A percentile compares a stretch with the other conserved stretches of the same genome.
Evolutionary conservation across 1,140 invertebrate genomes (phyloP).

Genomic region (Ectropis grisescens): DNA sequence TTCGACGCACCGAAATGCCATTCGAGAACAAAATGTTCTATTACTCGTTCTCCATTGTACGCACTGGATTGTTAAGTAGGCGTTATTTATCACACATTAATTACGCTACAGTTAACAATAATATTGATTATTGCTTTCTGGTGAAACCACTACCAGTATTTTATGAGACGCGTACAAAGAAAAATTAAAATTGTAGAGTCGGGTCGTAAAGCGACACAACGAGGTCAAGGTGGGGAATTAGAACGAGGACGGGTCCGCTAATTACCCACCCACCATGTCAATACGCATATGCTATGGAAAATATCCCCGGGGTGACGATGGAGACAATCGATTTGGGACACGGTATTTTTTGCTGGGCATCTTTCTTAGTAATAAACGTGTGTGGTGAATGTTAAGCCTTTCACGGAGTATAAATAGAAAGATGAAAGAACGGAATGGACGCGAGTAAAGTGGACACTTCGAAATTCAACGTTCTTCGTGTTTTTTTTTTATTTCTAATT

Average conservation of each 20-base stretch:
- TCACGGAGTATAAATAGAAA: too few species aligned
- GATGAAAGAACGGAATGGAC: too few species aligned
- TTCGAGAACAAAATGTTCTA: background rate
- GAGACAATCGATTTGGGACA: conserved; percentile 2
- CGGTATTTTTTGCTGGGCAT: background rate
- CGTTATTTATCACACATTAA: too few species aligned
- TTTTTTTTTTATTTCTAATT: too few species aligned
- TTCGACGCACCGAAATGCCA: background rate
- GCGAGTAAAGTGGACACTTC: too few species aligned
- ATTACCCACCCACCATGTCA: conserved; percentile 33
- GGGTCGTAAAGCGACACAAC: conserved; percentile 46
- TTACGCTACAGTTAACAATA: too few species aligned
- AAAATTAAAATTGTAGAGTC: conserved; percentile 49
- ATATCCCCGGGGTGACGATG: conserved; percentile 3
- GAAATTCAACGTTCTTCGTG: too few species aligned
- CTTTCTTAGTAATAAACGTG: too few species aligned
- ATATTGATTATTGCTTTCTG: too few species aligned
- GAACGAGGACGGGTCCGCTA: conserved; percentile 49
- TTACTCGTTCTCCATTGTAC: too few species aligned
- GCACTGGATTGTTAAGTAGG: too few species aligned
- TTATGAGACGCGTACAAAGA: conserved; percentile 40
- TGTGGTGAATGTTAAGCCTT: too few species aligned
- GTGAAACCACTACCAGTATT: conserved; percentile 9
- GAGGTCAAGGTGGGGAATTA: conserved; percentile 54
- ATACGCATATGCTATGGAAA: conserved; percentile 12